These are phyloP conservation scores for Enteromius trimaculatus DNA, from an alignment of 2,797 vertebrate species.

Conservation along the genomic window DNA sequence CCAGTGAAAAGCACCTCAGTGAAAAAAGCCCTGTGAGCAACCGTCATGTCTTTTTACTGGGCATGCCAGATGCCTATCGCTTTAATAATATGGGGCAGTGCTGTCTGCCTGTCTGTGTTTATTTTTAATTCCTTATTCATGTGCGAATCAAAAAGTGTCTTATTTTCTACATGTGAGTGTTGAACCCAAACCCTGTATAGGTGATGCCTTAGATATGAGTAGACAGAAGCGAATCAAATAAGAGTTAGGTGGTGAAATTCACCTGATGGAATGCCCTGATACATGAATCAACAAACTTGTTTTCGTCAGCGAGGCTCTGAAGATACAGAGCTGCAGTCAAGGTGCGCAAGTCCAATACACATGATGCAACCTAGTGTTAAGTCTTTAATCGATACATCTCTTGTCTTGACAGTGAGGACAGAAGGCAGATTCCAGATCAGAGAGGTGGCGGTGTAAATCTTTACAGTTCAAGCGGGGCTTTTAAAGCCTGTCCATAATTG, in stretches of 20 bases:
- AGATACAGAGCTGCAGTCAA: constrained; percentile 46
- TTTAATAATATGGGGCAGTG: constrained; percentile 56
- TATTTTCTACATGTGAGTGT: constrained; percentile 23
- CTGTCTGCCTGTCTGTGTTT: constrained; percentile 53
- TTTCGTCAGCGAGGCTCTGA: constrained; percentile 57
- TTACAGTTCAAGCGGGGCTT: constrained; percentile 82
- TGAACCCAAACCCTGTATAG: not conserved
- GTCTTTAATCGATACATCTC: constrained; percentile 85
- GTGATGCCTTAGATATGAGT: constrained; percentile 19
- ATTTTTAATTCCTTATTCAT: constrained; percentile 54
- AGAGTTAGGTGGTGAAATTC: constrained; percentile 11
- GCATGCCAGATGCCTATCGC: constrained; percentile 62
- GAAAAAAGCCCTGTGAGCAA: constrained; percentile 53
- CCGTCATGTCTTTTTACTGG: constrained; percentile 51
- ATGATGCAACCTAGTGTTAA: constrained; percentile 78
- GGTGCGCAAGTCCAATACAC: constrained; percentile 66
- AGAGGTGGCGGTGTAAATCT: constrained; percentile 80
- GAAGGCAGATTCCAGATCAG: constrained; percentile 81
- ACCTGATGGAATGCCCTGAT: constrained; percentile 23
- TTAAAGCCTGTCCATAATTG: constrained; percentile 82
- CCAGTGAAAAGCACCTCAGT: constrained; percentile 56
- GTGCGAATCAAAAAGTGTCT: constrained; percentile 22
- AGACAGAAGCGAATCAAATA: constrained; percentile 16
- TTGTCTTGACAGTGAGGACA: constrained; percentile 79
- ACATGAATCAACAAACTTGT: constrained; percentile 41